Base-by-base conservation (phyloP, 2,797 vertebrate species). In the Mus spretus region DNA sequence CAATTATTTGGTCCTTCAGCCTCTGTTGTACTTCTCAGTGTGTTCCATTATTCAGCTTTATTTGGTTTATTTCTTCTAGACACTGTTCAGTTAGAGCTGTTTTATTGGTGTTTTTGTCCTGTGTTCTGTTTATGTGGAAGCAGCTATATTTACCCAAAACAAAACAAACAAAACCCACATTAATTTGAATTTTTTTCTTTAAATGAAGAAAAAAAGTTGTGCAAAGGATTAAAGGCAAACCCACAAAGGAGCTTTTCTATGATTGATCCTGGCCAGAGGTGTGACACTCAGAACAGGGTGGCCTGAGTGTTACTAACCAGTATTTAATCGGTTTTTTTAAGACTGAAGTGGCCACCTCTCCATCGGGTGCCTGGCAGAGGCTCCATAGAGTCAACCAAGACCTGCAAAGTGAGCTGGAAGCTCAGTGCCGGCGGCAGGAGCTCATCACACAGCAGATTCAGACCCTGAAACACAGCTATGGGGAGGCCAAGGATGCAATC, bases 261-360 rank as follows among this genome's bases (percentile, higher is more conserved):
- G 98, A 98, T 97, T 98, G 98, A 97, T 97, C 97, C 98, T 98
- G 98, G 98, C 98, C 99, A 98, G 99, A 99, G 99, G 99, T 99
- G 99, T 99, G 99, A 99, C 99, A 99, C 99, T 99, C 99, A 98
- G 98, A 98, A 98, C 97, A 97, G 98, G 97, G 98, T 98, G 96
- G 97, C 98, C 98, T 98, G 98, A 98, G 98, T 99, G 98, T 99
- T 98, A 99, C 99, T 99, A 99, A 99, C 98, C 97, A 98, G 96
- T 99, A 98, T 99, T 98, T 99, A 99, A 99, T 99, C 99, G 98
- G 99, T 99, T 99, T 99, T 98, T 99, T 99, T 99, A 99, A 99
- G 99, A 99, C 98, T 98, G 98, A 99, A 98, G 98, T 99, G 97
- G 98, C 99, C 98, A 98, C 99, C 89, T 99, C 99, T 87, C 98